Conservation (phyloP, 2,797 vertebrate species). For the Percopsis omiscomaycus region DNA sequence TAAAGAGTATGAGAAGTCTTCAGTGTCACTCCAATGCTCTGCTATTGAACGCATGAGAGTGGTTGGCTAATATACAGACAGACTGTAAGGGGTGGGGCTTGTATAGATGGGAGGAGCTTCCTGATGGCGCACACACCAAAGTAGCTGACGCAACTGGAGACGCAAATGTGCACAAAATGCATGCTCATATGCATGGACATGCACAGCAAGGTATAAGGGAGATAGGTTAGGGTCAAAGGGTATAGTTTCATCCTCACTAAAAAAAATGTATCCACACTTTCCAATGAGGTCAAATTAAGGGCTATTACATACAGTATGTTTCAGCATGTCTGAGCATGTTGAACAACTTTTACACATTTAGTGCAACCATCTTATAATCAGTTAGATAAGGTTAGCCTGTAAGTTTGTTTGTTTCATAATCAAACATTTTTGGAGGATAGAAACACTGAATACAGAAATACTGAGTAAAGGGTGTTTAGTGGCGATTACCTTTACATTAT, state of each 20-base stretch:
- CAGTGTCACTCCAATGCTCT: constrained; percentile 47
- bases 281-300: too few species aligned
- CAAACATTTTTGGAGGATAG: too few species aligned
- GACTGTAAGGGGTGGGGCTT: constrained; percentile 45
- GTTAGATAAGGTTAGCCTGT: too few species aligned
- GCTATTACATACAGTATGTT: too few species aligned
- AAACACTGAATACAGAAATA: too few species aligned
- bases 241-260: background rate
- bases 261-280: too few species aligned
- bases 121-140: constrained; percentile 52
- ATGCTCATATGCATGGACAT: constrained; percentile 3
- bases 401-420: too few species aligned
- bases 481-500: too few species aligned
- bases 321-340: too few species aligned
- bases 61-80: constrained; percentile 52
- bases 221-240: constrained; percentile 6
- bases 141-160: constrained; percentile 58
- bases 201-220: background rate
- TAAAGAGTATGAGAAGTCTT: constrained; percentile 37
- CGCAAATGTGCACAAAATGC: constrained; percentile 30
- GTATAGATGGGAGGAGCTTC: constrained; percentile 40
- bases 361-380: too few species aligned
- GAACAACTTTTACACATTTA: too few species aligned
- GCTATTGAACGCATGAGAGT: constrained; percentile 42
- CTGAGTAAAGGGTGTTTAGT: too few species aligned